Base-by-base conservation (phyloP, 2,888 invertebrate species). In the Prosapia bicincta region DNA sequence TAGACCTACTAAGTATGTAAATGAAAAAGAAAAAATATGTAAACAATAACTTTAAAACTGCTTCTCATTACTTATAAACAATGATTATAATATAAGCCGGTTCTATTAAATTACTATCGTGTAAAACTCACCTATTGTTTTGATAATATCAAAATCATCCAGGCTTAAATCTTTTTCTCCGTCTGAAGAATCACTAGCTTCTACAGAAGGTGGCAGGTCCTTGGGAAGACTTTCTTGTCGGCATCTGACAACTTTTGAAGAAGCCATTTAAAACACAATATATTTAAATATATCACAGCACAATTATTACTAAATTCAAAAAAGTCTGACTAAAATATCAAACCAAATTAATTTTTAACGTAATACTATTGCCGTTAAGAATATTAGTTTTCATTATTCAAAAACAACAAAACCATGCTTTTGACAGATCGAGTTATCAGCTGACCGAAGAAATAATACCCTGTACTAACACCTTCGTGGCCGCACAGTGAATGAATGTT, bases 141-240 rank as follows among this genome's bases (percentile, higher is more conserved):
- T 95, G 81, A 95, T 89, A 82, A 94, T 93, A 85, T 94, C 93
- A 82, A 94, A 90, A 84, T 95, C 94, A 80, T 94, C 94, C 81
- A 95, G 78, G 26, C 79, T 82, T 72, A 78, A 77, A 77, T 81
- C 81, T 71, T 81, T 80, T 71, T 81, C 80, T 15, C 79, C 77
- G 32, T 80, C 80, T 15, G 79, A 79, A 13, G 80, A 78, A 71
- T 80, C 81, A 9, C 68, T 68, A 25, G 76, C 71, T 54, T 80
- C 78, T 13, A 75, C 79, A 38, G 78, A 79, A 0, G 81, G 78
- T 6, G 80, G 80, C 1, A 78, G 80, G 71, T 82, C 76, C 30
- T 76, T 76, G n/a, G 76, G 71, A 66, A 76, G 71, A 54, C 76
- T 76, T 66, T 76, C 76, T 30, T 76, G 76, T 3, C 76, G 73